Evolutionary conservation across 92 coral and sea anemone genomes (phyloP).

Genomic region (Porites lobata): DNA sequence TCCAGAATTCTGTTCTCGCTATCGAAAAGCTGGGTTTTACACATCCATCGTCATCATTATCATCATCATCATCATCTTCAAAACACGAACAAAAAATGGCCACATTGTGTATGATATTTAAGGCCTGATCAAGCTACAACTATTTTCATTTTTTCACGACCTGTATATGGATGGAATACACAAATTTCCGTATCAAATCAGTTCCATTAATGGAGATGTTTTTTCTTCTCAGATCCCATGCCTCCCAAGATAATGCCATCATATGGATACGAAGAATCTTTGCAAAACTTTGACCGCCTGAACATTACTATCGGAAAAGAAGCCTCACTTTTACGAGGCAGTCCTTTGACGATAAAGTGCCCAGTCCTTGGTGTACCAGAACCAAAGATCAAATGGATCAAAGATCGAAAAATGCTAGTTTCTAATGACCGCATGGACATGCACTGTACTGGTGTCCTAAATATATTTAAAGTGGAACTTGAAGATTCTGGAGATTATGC

Average conservation of each 20-base stretch:
- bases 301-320: constrained; percentile 84
- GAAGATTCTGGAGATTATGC: constrained; percentile 84
- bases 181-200: too few relatives aligned
- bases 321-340: constrained; percentile 67
- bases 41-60: not conserved
- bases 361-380: constrained; percentile 90
- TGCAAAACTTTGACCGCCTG: constrained; percentile 62
- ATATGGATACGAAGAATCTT: constrained; percentile 65
- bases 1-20: not conserved
- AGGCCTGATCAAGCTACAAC: too few relatives aligned
- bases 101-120: too few relatives aligned
- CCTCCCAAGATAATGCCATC: constrained; percentile 74
- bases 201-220: too few relatives aligned
- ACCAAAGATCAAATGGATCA: constrained; percentile 84
- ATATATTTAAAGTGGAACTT: constrained; percentile 57
- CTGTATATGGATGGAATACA: too few relatives aligned
- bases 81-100: too few relatives aligned
- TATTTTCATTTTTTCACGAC: too few relatives aligned
- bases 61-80: not conserved
- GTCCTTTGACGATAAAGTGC: constrained; percentile 77
- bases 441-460: constrained; percentile 81
- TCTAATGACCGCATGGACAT: constrained; percentile 76
- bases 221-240: constrained; percentile 73
- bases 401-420: constrained; percentile 67
- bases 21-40: not conserved